Evolutionary conservation across 2,797 vertebrate genomes (phyloP).

Genomic region (Kryptolebias ocellatus): DNA sequence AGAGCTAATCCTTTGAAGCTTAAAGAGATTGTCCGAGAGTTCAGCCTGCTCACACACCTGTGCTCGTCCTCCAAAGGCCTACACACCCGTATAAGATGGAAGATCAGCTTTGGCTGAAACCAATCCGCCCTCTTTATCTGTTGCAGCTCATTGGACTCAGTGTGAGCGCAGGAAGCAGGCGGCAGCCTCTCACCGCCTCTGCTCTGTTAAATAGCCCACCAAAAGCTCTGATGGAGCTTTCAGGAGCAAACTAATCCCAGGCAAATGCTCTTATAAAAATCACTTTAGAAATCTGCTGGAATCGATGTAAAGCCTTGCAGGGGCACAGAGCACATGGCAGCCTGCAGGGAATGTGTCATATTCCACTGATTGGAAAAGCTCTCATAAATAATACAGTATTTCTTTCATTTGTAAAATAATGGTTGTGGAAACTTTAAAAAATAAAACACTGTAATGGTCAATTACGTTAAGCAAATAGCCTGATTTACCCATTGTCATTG

Average conservation of each 20-base stretch:
- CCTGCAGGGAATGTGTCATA: constrained; percentile 58
- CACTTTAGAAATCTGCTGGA: constrained; percentile 81
- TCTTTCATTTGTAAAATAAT: constrained; percentile 36
- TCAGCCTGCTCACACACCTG: constrained; percentile 69
- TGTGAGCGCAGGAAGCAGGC: constrained; percentile 33
- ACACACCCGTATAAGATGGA: constrained; percentile 56
- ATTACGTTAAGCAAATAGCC: constrained; percentile 57
- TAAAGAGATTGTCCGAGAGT: constrained; percentile 68
- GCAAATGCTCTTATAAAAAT: constrained; percentile 85
- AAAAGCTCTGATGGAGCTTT: constrained; percentile 78
- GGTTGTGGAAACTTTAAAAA: constrained; percentile 19
- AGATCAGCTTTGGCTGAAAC: constrained; percentile 75
- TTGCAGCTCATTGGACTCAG: constrained; percentile 51
- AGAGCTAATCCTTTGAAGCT: constrained; percentile 68
- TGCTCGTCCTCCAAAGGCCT: constrained; percentile 58
- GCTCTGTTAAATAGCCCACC: constrained; percentile 76
- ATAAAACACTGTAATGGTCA: constrained; percentile 30
- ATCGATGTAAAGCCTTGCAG: constrained; percentile 75
- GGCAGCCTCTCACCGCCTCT: constrained; percentile 56
- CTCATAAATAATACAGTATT: constrained; percentile 52
- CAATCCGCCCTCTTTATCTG: constrained; percentile 74
- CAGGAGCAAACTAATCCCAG: constrained; percentile 79
- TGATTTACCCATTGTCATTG: constrained; percentile 46
- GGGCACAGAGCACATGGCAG: constrained; percentile 60
- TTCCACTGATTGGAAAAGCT: constrained; percentile 42